These are phyloP conservation scores for Lepidostoma basale DNA, from an alignment of 1,140 invertebrate species.

Conservation along the genomic window DNA sequence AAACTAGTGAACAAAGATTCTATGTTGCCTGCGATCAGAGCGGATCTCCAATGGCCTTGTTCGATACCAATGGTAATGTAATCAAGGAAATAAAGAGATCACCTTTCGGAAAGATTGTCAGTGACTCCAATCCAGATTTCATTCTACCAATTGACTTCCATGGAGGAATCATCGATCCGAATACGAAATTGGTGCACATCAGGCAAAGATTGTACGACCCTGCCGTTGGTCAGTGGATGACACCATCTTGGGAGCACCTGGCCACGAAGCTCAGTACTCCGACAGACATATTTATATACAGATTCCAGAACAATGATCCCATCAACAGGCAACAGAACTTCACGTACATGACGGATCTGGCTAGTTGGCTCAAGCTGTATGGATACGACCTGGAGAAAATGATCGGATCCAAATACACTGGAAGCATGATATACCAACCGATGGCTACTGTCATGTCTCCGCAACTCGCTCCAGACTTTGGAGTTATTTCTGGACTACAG, in stretches of 20 bases:
- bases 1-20: constrained; percentile 80
- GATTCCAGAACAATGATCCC: constrained; percentile 91
- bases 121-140: constrained; percentile 90
- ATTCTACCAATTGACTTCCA: constrained; percentile 93
- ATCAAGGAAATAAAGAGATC: constrained; percentile 90
- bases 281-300: constrained; percentile 88
- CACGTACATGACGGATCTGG: constrained; percentile 82
- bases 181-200: constrained; percentile 84
- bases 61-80: constrained; percentile 87
- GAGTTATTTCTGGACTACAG: constrained; percentile 85
- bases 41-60: constrained; percentile 87
- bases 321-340: constrained; percentile 80
- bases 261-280: constrained; percentile 80
- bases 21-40: constrained; percentile 94
- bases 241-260: constrained; percentile 87
- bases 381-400: constrained; percentile 87
- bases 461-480: constrained; percentile 80
- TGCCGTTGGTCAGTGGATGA: constrained; percentile 92
- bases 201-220: constrained; percentile 90
- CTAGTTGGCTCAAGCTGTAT: constrained; percentile 85
- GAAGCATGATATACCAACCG: constrained; percentile 77
- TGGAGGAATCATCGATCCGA: constrained; percentile 83
- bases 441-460: constrained; percentile 77
- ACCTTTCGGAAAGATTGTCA: constrained; percentile 87
- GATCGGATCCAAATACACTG: constrained; percentile 80